Conservation (phyloP, 37 sponge, comb jelly and placozoan genomes). For the Geodia barretti region DNA sequence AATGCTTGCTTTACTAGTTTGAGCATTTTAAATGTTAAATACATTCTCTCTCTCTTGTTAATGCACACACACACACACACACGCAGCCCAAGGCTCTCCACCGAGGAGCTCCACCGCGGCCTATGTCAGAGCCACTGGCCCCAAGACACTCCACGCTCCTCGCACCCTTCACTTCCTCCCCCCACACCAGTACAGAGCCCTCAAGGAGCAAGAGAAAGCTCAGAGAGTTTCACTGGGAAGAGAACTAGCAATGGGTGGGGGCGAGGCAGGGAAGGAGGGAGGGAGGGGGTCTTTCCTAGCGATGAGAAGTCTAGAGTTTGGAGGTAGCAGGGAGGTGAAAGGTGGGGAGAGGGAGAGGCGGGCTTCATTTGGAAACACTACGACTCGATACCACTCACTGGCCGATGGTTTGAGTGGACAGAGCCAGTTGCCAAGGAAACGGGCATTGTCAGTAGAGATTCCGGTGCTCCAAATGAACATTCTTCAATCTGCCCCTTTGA, state of each 20-base stretch:
- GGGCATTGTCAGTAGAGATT: neutral
- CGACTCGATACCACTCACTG: conserved; percentile 13
- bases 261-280: neutral
- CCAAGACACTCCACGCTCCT: conserved; percentile 62
- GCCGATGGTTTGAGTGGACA: neutral
- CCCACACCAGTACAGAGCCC: conserved; percentile 66
- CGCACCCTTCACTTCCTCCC: conserved; percentile 58
- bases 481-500: neutral
- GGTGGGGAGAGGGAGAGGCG: neutral
- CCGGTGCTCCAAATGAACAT: conserved; percentile 15
- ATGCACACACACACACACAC: neutral
- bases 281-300: neutral
- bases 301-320: neutral
- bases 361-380: neutral
- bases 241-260: neutral
- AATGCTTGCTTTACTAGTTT: no score
- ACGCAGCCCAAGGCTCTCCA: neutral
- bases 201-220: conserved; percentile 1
- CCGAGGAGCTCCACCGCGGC: neutral
- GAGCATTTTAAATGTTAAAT: no score
- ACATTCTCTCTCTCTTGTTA: neutral
- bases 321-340: neutral
- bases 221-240: neutral
- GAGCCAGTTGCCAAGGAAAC: neutral
- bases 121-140: conserved; percentile 68